Percentiles rank a stretch among this genome's conserved stretches.
Conservation (phyloP, 92 coral and sea anemone genomes). For the Epizoanthus fatuus region DNA sequence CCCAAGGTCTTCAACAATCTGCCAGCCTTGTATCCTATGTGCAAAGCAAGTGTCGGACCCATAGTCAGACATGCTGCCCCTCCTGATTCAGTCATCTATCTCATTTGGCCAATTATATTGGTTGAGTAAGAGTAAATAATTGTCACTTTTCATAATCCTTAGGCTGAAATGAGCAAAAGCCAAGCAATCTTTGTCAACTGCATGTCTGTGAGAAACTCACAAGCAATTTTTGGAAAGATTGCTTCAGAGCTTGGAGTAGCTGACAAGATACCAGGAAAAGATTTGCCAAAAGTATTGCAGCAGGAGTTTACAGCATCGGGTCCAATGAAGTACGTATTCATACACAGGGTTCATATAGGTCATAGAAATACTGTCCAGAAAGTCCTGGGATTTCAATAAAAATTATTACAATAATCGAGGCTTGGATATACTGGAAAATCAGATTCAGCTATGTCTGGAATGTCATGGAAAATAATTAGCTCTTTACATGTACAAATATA, state of each 20-base stretch:
- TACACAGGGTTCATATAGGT: not conserved
- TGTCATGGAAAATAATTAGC: too few species aligned
- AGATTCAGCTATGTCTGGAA: too few species aligned
- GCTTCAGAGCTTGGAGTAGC: slow-evolving; percentile 79
- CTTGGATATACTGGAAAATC: too few species aligned
- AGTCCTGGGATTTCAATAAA: too few species aligned
- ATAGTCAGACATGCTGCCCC: not conserved
- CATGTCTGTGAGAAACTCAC: slow-evolving; percentile 88
- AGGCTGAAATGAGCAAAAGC: slow-evolving; percentile 76
- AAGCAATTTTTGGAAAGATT: slow-evolving; percentile 87
- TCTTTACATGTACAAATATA: too few species aligned
- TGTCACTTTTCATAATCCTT: not conserved
- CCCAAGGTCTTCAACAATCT: too few species aligned
- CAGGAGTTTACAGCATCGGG: slow-evolving; percentile 83
- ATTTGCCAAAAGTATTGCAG: slow-evolving; percentile 82
- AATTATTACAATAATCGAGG: too few species aligned
- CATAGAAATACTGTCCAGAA: not conserved
- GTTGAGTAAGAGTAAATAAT: not conserved
- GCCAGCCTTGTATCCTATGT: too few species aligned
- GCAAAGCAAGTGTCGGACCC: too few species aligned
- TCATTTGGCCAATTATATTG: not conserved
- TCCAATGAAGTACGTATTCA: slow-evolving; percentile 66
- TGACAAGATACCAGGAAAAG: slow-evolving; percentile 81
- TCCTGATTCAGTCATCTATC: too few species aligned
- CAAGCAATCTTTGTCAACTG: slow-evolving; percentile 94